Evolutionary conservation across 2,888 invertebrate genomes (phyloP).

Genomic region (Lapara coniferarum): DNA sequence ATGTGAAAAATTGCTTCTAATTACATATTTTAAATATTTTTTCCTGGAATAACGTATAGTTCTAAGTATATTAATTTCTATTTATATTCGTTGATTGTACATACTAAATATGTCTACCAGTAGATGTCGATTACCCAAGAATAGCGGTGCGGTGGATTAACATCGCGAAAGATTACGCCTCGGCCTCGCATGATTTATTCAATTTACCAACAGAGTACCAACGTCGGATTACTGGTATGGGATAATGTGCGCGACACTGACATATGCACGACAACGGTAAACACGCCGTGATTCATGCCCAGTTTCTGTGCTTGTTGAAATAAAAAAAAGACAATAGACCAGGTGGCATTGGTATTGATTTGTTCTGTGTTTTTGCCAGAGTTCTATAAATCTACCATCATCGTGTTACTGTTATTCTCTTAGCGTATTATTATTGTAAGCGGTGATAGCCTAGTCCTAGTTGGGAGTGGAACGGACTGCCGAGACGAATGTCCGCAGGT

Average conservation of each 20-base stretch:
- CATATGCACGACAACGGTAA: conserved; percentile 15
- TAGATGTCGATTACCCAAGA: conserved; percentile 32
- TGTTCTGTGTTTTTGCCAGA: too few relatives aligned
- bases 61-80: not conserved
- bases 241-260: conserved; percentile 25
- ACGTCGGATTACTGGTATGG: conserved; percentile 32
- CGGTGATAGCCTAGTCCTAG: too few relatives aligned
- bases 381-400: too few relatives aligned
- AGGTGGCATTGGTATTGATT: too few relatives aligned
- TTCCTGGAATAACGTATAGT: too few relatives aligned
- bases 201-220: conserved; percentile 48
- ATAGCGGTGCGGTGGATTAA: conserved; percentile 54
- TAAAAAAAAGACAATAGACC: too few relatives aligned
- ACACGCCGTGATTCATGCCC: not conserved
- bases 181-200: conserved; percentile 62
- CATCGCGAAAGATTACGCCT: conserved; percentile 64
- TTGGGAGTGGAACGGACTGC: too few relatives aligned
- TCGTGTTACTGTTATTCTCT: too few relatives aligned
- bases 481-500: too few relatives aligned
- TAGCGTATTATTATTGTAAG: too few relatives aligned
- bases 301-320: not conserved
- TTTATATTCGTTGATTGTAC: not conserved
- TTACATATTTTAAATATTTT: too few relatives aligned
- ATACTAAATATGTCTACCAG: not conserved
- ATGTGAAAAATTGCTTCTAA: too few relatives aligned